These are phyloP conservation scores for Pedionomus torquatus DNA, from an alignment of 2,113 vertebrate genomes.

Conservation along the genomic window DNA sequence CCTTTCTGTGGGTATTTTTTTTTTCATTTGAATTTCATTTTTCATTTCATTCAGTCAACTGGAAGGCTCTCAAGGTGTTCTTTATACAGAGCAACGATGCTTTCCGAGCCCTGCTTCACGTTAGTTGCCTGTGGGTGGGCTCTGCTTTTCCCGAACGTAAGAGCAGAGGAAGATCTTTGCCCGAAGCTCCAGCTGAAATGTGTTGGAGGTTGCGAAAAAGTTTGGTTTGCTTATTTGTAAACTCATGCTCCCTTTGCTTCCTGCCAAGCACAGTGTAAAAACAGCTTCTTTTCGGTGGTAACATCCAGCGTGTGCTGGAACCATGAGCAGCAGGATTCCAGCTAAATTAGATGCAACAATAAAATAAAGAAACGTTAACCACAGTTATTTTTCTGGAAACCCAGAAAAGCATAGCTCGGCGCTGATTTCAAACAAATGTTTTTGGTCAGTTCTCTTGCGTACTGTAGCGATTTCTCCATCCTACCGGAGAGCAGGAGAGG, in stretches of 20 bases:
- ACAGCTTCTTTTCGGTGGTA: constrained; percentile 5
- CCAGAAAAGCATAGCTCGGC: not conserved
- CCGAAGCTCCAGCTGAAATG: constrained; percentile 14
- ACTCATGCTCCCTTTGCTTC: not conserved
- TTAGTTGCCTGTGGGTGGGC: not conserved
- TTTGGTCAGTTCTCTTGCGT: not conserved
- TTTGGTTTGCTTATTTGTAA: constrained; percentile 48
- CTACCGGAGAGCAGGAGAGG: too few relatives aligned
- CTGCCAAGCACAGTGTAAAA: constrained; percentile 25
- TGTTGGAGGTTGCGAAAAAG: constrained; percentile 24
- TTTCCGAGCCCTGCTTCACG: not conserved
- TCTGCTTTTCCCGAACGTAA: not conserved
- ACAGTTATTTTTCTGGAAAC: constrained; percentile 11
- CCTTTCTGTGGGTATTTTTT: not conserved
- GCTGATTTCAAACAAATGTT: constrained; percentile 16
- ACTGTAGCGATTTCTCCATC: not conserved
- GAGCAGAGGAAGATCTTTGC: not conserved
- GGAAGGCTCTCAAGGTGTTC: constrained; percentile 39
- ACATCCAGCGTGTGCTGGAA: constrained; percentile 20
- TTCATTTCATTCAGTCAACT: too few relatives aligned
- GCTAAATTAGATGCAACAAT: constrained; percentile 27
- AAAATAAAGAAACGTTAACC: constrained; percentile 36
- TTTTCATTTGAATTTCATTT: too few relatives aligned
- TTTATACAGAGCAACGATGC: not conserved
- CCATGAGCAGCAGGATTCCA: constrained; percentile 6